Percentiles rank a stretch among this genome's conserved stretches.
These are phyloP conservation scores for Lamellibrachia luymesi DNA, from an alignment of 1,140 invertebrate genomes.

Conservation along the genomic window DNA sequence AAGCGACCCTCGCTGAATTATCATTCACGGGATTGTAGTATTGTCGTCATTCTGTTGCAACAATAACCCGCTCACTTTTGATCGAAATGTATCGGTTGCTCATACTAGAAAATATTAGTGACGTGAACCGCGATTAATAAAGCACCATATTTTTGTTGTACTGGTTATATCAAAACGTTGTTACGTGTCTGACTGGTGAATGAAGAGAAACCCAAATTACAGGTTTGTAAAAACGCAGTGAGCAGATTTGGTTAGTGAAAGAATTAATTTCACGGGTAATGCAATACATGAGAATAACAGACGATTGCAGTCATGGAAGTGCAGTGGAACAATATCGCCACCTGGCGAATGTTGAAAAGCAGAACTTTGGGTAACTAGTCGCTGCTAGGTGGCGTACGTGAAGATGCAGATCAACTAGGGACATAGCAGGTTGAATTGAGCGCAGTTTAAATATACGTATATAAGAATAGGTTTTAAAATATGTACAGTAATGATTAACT, in stretches of 20 bases:
- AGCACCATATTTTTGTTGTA: neutral
- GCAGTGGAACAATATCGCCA: neutral
- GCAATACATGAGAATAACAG: neutral
- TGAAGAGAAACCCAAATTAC: too few species aligned
- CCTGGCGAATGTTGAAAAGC: neutral
- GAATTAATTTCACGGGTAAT: too few species aligned
- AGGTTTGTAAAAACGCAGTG: neutral
- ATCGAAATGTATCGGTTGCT: neutral
- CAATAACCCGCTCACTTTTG: neutral
- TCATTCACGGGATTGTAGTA: neutral
- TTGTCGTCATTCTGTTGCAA: neutral
- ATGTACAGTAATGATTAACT: neutral
- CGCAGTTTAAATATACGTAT: neutral
- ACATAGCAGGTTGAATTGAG: too few species aligned
- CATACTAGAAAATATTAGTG: neutral
- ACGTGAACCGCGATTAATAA: neutral
- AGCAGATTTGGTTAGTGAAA: neutral
- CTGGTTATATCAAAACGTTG: neutral
- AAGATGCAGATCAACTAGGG: too few species aligned
- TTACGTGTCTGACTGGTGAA: neutral
- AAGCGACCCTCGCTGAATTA: neutral
- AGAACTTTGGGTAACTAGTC: neutral
- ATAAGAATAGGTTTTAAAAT: neutral
- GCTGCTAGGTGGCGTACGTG: neutral
- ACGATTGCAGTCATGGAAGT: neutral